phyloP scores from a whole-genome alignment of 2,113 vertebrate genomes.

The Forbesichthys agassizii region DNA sequence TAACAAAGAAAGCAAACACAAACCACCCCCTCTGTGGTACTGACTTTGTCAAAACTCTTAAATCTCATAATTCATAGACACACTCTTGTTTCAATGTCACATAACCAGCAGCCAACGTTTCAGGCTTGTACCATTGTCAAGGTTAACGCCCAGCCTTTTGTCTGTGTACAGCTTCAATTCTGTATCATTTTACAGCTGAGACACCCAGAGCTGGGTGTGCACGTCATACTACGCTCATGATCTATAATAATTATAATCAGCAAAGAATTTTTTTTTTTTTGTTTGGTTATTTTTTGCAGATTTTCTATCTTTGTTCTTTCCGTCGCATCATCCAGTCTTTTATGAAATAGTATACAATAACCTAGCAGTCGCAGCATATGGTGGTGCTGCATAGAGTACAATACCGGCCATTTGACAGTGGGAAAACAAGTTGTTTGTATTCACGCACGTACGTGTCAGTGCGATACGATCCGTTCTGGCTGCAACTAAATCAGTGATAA shows the following conservation, averaged over 20 bases:
- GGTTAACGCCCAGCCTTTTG: background rate
- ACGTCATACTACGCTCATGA: background rate
- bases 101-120: too few relatives aligned
- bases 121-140: too few relatives aligned
- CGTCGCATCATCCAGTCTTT: background rate
- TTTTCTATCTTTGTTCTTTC: too few relatives aligned
- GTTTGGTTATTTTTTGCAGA: too few relatives aligned
- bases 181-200: background rate
- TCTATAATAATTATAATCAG: too few relatives aligned
- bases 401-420: conserved; percentile 21
- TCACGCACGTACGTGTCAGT: conserved; percentile 34
- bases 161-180: conserved; percentile 9
- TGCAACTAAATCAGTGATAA: conserved; percentile 75
- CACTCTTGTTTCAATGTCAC: too few relatives aligned
- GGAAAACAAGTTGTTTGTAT: conserved; percentile 43
- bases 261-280: too few relatives aligned
- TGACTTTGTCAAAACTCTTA: too few relatives aligned
- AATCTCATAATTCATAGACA: too few relatives aligned
- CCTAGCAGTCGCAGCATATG: background rate
- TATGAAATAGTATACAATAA: background rate
- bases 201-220: background rate
- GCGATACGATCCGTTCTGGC: conserved; percentile 66
- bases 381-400: conserved; percentile 13
- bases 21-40: background rate
- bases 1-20: conserved; percentile 1